Evolutionary conservation across 1,140 invertebrate species (phyloP).

Genomic region (Popillia japonica): DNA sequence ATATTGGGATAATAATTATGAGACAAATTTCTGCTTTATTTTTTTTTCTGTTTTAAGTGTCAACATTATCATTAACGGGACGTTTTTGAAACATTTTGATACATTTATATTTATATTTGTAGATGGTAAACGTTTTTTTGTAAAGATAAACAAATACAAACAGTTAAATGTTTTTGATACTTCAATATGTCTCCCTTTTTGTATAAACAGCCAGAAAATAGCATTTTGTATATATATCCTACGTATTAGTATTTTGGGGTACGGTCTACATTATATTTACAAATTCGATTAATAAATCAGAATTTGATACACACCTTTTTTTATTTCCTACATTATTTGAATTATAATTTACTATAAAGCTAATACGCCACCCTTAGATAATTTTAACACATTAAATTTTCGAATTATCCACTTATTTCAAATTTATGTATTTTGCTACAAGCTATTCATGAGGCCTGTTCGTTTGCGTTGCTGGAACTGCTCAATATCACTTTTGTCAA

Average conservation of each 20-base stretch:
- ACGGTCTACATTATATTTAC: constrained; percentile 35
- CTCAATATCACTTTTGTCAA: no score
- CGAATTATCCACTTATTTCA: no score
- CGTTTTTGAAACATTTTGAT: constrained; percentile 1
- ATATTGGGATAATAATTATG: constrained; percentile 30
- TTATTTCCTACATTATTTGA: no score
- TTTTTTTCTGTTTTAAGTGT: not conserved
- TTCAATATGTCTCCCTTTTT: constrained; percentile 35
- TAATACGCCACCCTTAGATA: no score
- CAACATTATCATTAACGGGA: constrained; percentile 6
- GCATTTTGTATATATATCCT: constrained; percentile 36
- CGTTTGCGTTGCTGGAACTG: no score
- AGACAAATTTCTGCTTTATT: constrained; percentile 1
- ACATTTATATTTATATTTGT: constrained; percentile 28
- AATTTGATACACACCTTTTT: constrained; percentile 27
- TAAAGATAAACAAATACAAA: constrained; percentile 10
- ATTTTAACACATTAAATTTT: no score
- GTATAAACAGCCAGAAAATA: constrained; percentile 13
- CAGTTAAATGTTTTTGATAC: constrained; percentile 25
- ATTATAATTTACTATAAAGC: no score
- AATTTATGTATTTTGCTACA: no score
- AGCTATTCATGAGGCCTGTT: no score
- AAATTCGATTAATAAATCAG: constrained; percentile 36
- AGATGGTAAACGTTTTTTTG: constrained; percentile 32
- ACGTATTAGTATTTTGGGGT: constrained; percentile 35